Evolutionary conservation across 2,113 vertebrate species (phyloP).

Genomic region (Panthera leo): DNA sequence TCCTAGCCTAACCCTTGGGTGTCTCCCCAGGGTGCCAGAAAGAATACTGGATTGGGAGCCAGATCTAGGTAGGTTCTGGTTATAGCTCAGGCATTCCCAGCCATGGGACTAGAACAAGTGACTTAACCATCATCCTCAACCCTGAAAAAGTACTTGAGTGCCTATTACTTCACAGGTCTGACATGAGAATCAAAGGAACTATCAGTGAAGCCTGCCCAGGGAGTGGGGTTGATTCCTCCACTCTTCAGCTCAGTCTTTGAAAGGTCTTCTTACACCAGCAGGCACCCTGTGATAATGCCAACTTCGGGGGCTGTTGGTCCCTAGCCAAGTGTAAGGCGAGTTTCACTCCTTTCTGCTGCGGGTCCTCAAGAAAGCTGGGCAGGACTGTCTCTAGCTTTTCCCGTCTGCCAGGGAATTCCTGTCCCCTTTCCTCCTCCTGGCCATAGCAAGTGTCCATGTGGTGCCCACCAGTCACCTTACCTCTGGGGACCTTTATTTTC

Average conservation of each 20-base stretch:
- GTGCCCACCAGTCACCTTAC: not conserved
- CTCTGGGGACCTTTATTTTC: not conserved
- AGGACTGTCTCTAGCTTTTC: not conserved
- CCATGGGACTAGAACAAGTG: not conserved
- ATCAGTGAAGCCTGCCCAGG: rapidly evolving
- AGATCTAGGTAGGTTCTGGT: not conserved
- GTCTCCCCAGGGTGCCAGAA: not conserved
- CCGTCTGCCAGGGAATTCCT: rapidly evolving
- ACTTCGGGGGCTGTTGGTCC: not conserved
- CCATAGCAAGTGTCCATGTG: not conserved
- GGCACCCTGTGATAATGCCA: rapidly evolving
- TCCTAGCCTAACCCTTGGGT: not conserved
- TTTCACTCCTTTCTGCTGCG: rapidly evolving
- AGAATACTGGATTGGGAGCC: not conserved
- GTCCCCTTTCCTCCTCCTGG: not conserved
- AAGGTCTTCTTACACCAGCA: not conserved
- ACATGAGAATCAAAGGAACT: not conserved
- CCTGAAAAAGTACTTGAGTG: not conserved
- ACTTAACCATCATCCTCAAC: not conserved
- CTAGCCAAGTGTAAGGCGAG: rapidly evolving
- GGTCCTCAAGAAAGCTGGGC: not conserved
- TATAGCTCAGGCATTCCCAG: not conserved
- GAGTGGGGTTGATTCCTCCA: not conserved
- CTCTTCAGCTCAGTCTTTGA: not conserved
- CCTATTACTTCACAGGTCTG: not conserved